These are phyloP conservation scores for Nymphalis c-album DNA, from an alignment of 2,888 invertebrate genomes.

Conservation along the genomic window DNA sequence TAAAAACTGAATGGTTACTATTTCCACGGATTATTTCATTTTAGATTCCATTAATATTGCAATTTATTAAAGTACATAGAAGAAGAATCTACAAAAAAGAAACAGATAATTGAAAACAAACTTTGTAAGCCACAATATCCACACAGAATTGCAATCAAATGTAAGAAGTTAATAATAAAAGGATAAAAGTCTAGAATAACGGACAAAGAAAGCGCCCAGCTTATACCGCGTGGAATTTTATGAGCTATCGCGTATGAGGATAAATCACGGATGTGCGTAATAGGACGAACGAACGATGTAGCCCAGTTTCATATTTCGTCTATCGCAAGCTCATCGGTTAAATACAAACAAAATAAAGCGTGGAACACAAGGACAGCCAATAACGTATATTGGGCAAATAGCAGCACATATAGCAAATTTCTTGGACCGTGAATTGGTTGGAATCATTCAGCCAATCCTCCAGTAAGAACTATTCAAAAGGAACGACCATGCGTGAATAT, in stretches of 20 bases:
- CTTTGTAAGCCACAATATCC: too few relatives aligned
- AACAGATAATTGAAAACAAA: too few relatives aligned
- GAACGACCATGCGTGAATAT: constrained; percentile 50
- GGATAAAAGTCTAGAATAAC: constrained; percentile 14
- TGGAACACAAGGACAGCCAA: constrained; percentile 27
- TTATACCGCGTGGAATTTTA: constrained; percentile 26
- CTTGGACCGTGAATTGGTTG: constrained; percentile 43
- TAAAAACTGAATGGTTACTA: too few relatives aligned
- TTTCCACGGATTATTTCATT: too few relatives aligned
- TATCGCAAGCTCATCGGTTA: constrained; percentile 24
- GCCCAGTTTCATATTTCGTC: constrained; percentile 21
- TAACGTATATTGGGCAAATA: constrained; percentile 38
- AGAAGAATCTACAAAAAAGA: too few relatives aligned
- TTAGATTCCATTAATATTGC: too few relatives aligned
- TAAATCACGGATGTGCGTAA: constrained; percentile 30
- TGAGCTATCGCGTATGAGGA: constrained; percentile 21
- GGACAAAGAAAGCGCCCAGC: constrained; percentile 2
- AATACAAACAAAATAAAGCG: constrained; percentile 33
- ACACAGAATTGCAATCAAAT: not conserved
- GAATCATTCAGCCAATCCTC: constrained; percentile 43
- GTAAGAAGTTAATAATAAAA: not conserved
- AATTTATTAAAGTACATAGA: too few relatives aligned
- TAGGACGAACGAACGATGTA: constrained; percentile 27
- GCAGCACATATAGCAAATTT: constrained; percentile 46
- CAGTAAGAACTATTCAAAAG: constrained; percentile 47